These are phyloP conservation scores for Aspiorhynchus laticeps DNA, from an alignment of 2,113 vertebrate species.

Conservation along the genomic window DNA sequence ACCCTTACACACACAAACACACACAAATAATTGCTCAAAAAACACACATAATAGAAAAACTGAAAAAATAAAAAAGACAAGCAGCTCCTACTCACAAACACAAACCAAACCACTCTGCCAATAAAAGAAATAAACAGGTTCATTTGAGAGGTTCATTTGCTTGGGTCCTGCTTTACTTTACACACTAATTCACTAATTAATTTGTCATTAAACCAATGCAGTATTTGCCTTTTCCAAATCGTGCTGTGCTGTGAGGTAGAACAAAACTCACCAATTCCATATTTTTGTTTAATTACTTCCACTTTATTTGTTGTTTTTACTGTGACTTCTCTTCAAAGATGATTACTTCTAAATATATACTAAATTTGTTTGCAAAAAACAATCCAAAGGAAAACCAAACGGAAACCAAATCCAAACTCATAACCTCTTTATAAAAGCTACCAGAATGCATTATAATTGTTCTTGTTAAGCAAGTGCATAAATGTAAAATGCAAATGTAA, in stretches of 20 bases:
- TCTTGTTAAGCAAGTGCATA: not conserved
- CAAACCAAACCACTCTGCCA: conserved; percentile 23
- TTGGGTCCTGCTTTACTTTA: not conserved
- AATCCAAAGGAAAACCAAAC: not conserved
- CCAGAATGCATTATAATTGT: not conserved
- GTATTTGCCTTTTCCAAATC: not conserved
- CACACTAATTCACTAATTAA: not conserved
- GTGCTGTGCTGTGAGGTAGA: conserved; percentile 19
- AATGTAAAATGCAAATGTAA: conserved; percentile 2
- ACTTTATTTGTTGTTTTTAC: not conserved
- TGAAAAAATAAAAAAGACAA: not conserved
- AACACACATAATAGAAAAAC: conserved; percentile 21
- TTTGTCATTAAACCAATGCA: not conserved
- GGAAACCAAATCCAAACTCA: not conserved
- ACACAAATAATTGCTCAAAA: not conserved
- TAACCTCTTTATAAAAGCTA: not conserved
- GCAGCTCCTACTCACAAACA: not conserved
- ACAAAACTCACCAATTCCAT: not conserved
- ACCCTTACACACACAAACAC: not conserved
- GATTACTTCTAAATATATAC: not conserved
- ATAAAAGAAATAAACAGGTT: not conserved
- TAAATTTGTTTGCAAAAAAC: not conserved
- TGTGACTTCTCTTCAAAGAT: not conserved
- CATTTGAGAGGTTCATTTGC: not conserved
- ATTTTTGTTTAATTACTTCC: not conserved